A percentile compares a stretch with the other conserved stretches of the same genome.
Evolutionary conservation across 2,797 vertebrate genomes (phyloP).

Genomic region (Lutjanus campechanus): DNA sequence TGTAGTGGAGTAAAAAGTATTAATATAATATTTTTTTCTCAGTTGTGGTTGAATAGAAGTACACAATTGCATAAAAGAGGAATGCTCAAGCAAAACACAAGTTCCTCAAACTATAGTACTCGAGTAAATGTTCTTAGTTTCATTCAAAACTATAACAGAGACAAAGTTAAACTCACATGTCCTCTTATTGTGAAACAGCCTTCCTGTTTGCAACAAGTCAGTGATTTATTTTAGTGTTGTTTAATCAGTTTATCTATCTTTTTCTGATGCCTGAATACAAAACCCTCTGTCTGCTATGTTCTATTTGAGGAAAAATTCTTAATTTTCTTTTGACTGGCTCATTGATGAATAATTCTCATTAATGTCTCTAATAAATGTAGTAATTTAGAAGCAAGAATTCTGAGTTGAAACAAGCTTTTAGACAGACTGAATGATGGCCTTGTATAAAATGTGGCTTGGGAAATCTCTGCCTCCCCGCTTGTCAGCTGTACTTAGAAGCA

Average conservation of each 20-base stretch:
- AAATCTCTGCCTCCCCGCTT: constrained; percentile 52
- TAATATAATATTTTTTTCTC: no score
- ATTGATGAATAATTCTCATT: neutral
- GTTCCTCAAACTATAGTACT: no score
- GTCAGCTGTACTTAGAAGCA: constrained; percentile 73
- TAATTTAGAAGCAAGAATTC: constrained; percentile 12
- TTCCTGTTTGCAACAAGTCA: neutral
- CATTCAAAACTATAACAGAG: neutral
- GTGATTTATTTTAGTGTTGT: neutral
- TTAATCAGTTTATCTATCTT: neutral
- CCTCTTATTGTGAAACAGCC: neutral
- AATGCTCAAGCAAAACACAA: neutral
- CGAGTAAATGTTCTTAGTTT: neutral
- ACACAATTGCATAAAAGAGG: no score
- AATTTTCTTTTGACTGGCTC: neutral
- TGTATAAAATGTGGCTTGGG: constrained; percentile 70
- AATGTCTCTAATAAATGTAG: neutral
- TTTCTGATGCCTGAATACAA: neutral
- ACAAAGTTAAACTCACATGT: neutral
- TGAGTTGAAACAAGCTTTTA: constrained; percentile 16
- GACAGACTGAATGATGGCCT: constrained; percentile 27
- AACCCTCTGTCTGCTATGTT: neutral
- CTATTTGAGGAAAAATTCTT: neutral
- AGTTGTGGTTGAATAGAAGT: no score
- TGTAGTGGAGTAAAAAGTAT: no score